Evolutionary conservation across 2,797 vertebrate species (phyloP), one percentile per base, ranked within the genome.

Genomic region (Sylvia borin): DNA sequence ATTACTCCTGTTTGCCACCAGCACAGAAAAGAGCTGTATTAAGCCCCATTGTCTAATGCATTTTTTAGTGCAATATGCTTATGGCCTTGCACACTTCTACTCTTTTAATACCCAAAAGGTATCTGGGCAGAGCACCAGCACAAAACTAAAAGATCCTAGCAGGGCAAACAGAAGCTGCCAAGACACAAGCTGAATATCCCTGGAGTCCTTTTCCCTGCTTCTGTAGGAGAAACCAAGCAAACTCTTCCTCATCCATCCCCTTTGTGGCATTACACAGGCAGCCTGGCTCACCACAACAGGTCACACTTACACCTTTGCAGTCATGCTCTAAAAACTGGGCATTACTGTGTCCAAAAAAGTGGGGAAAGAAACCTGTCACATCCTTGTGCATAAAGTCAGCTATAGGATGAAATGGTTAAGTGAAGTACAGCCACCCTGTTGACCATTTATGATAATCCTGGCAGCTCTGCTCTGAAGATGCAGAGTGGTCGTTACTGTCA

Each of bases 371-470:
- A 27, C 24, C 10, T 45, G 11, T 42, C 13, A 75, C 16, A 12
- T 40, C 40, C 16, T 64, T 82, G 26, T 51, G 43, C 40, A 75
- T 55, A 18, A 84, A 78, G 26, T 64, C 68, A 94, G 47, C n/a
- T 51, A 5, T 10, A 66, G 48, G 53, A 79, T 38, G 24, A 71
- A 86, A 76, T 16, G 13, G 5, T 27, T 48, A 42, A 18, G 20
- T 45, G 57, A 84, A 32, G 18, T 42, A 42, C 36, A 62, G 50
- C 20, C 29, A 20, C 43, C 14, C 57, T 42, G 14, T 27, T 0
- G 0, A 60, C 36, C 2, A 1, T 26, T 48, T 53, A 7, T 3
- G 1, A 18, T n/a, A 54, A 65, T 3, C 13, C n/a, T 36, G 36
- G 54, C 29, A 70, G 42, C 38, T 79, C 32, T 53, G 43, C 54